Conservation (phyloP, 2,113 vertebrate species). For the Corvus cornix region DNA sequence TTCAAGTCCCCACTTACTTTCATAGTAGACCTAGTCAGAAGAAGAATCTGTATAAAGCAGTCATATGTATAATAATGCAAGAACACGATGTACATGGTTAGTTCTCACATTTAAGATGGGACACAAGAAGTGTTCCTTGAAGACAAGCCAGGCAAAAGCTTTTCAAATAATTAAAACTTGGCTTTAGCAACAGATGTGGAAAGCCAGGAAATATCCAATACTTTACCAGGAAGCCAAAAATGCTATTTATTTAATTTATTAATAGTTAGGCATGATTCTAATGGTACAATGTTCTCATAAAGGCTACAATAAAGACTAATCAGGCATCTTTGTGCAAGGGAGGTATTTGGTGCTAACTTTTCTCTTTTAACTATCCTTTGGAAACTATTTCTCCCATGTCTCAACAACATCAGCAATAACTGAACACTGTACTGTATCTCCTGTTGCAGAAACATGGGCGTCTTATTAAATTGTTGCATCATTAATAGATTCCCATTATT, state of each 20-base stretch:
- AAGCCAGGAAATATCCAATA: conserved; percentile 48
- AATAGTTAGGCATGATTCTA: conserved; percentile 21
- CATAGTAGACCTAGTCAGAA: background rate
- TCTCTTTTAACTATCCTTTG: background rate
- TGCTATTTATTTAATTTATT: conserved; percentile 54
- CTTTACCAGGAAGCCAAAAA: conserved; percentile 38
- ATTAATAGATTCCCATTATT: background rate
- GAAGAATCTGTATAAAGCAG: background rate
- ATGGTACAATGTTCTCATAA: conserved; percentile 1
- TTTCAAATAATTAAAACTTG: conserved; percentile 53
- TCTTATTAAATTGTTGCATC: background rate
- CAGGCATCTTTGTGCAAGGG: background rate
- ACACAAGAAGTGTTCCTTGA: conserved; percentile 33
- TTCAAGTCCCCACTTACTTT: background rate
- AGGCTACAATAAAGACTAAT: background rate
- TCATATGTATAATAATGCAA: background rate
- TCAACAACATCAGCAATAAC: background rate
- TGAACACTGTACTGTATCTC: background rate
- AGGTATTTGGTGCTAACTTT: background rate
- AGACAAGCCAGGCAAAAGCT: conserved; percentile 35
- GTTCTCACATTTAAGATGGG: conserved; percentile 24
- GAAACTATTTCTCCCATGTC: background rate
- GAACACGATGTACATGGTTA: background rate
- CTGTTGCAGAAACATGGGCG: background rate
- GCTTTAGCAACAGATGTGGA: background rate